These are phyloP conservation scores for Diplodus puntazzo DNA, from an alignment of 2,797 vertebrate genomes.

Conservation along the genomic window DNA sequence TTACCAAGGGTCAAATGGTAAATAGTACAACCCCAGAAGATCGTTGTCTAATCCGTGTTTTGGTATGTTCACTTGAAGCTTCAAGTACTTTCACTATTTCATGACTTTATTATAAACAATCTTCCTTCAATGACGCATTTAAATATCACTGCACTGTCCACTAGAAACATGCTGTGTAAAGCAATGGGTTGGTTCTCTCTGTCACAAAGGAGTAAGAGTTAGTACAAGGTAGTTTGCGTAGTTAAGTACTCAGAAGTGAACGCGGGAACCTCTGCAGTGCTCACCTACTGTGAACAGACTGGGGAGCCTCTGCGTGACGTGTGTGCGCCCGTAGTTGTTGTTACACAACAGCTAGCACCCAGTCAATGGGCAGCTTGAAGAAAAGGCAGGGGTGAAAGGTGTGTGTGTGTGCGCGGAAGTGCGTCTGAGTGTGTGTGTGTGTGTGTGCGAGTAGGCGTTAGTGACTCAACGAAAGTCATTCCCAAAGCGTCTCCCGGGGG, in stretches of 20 bases:
- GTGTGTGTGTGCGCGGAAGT: conserved; percentile 38
- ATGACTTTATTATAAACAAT: no score
- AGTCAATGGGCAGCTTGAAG: conserved; percentile 54
- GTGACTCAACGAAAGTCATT: conserved; percentile 80
- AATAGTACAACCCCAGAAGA: background rate
- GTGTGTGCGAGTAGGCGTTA: conserved; percentile 61
- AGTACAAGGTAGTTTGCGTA: conserved; percentile 26
- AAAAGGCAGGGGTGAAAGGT: conserved; percentile 58
- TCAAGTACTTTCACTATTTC: no score
- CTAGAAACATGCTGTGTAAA: background rate
- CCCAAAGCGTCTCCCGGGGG: conserved; percentile 80
- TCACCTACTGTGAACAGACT: conserved; percentile 57
- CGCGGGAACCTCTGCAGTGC: conserved; percentile 7
- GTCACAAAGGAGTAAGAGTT: conserved; percentile 15
- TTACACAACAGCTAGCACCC: conserved; percentile 62
- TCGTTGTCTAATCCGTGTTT: no score
- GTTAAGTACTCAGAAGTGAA: conserved; percentile 14
- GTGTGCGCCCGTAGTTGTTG: conserved; percentile 39
- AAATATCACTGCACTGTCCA: background rate
- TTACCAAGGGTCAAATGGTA: background rate
- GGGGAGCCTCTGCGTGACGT: conserved; percentile 58
- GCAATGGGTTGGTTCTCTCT: conserved; percentile 2
- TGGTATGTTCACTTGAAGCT: no score
- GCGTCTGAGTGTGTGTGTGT: conserved; percentile 51
- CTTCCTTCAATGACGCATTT: no score